These are phyloP conservation scores for Nipponia nippon DNA, from an alignment of 2,113 vertebrate genomes.

Conservation along the genomic window DNA sequence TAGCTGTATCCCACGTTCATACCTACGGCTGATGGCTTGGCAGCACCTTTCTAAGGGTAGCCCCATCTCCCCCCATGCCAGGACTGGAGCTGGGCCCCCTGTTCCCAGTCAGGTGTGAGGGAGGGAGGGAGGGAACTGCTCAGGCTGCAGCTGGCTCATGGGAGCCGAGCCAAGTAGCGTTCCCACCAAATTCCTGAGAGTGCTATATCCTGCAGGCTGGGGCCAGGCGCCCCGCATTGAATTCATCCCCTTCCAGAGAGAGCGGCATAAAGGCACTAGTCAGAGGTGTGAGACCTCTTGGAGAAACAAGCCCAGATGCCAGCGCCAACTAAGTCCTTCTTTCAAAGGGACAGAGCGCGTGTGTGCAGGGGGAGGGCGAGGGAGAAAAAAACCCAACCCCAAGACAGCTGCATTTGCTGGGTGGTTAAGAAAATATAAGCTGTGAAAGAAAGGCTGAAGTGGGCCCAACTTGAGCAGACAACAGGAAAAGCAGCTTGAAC, in stretches of 20 bases:
- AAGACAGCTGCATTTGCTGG: neutral
- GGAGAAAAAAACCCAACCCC: rapidly evolving
- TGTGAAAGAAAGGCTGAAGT: neutral
- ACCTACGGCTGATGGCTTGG: rapidly evolving
- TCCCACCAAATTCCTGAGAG: neutral
- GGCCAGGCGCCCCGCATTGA: neutral
- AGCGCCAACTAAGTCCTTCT: neutral
- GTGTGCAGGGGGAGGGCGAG: neutral
- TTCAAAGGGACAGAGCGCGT: neutral
- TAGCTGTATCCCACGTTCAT: neutral
- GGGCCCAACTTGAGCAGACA: neutral
- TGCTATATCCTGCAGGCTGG: neutral
- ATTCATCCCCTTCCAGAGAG: neutral
- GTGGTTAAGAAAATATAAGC: neutral
- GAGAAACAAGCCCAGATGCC: neutral
- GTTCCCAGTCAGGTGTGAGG: neutral
- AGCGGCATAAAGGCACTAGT: neutral
- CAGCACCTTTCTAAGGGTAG: neutral
- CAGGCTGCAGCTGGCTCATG: neutral
- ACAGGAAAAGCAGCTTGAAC: neutral
- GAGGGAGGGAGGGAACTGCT: neutral
- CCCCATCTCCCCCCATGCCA: neutral
- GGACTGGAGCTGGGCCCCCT: neutral
- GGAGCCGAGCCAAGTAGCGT: neutral
- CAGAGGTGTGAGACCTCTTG: neutral